These are phyloP conservation scores for Epistrophe grossulariae DNA, from an alignment of 2,888 invertebrate species.

Conservation along the genomic window DNA sequence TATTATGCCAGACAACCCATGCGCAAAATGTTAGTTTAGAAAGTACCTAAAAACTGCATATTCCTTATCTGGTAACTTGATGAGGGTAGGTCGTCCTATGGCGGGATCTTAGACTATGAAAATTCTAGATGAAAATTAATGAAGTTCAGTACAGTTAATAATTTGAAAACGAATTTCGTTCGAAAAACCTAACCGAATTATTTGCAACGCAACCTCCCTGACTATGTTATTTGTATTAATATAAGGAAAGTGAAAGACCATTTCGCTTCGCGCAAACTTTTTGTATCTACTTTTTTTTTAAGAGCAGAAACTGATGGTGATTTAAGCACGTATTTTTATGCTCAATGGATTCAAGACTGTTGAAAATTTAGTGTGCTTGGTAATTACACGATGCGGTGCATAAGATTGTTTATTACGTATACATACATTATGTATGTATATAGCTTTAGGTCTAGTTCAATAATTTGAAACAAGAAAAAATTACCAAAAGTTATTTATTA, in stretches of 20 bases:
- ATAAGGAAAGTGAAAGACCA: constrained; percentile 17
- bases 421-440: no score
- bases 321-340: constrained; percentile 57
- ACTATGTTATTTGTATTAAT: background rate
- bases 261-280: background rate
- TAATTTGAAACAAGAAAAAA: background rate
- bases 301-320: constrained; percentile 30
- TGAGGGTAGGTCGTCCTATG: no score
- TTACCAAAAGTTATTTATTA: background rate
- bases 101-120: no score
- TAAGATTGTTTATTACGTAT: constrained; percentile 25
- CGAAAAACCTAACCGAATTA: background rate
- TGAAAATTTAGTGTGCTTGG: constrained; percentile 29
- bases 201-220: background rate
- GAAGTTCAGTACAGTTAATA: no score
- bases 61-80: no score
- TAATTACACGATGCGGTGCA: constrained; percentile 44
- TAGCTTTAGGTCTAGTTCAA: constrained; percentile 18
- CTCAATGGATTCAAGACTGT: constrained; percentile 44
- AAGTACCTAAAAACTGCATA: no score
- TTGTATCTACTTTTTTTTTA: background rate
- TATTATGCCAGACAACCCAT: no score
- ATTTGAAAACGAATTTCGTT: no score
- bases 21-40: no score
- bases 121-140: no score